These are phyloP conservation scores for Andricus quercusramuli DNA, from an alignment of 2,888 invertebrate species.

Conservation along the genomic window DNA sequence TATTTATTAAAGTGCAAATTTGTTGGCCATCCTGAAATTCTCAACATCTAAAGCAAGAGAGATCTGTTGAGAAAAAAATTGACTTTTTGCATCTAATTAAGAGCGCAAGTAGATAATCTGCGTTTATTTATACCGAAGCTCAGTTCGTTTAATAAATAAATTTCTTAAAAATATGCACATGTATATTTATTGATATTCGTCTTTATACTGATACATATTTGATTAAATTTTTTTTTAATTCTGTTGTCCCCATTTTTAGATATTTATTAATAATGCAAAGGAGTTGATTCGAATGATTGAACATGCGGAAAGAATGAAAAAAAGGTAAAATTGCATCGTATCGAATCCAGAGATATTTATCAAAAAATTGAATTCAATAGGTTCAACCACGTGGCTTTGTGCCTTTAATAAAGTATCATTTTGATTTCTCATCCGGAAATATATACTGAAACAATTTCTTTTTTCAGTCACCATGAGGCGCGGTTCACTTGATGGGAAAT, in stretches of 20 bases:
- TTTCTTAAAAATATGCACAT: neutral
- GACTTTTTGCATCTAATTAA: neutral
- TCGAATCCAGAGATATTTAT: neutral
- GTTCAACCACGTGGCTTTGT: neutral
- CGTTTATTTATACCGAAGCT: neutral
- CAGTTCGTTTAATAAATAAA: neutral
- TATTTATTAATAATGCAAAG: too few species aligned
- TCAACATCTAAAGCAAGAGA: neutral
- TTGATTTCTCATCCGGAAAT: neutral
- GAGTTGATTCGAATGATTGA: too few species aligned
- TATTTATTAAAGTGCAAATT: neutral
- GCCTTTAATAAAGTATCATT: neutral
- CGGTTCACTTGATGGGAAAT: neutral
- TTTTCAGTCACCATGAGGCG: conserved; percentile 9
- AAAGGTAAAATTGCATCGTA: neutral
- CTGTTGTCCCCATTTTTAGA: neutral
- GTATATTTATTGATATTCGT: neutral
- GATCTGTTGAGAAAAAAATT: neutral
- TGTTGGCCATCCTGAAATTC: neutral
- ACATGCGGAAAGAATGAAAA: too few species aligned
- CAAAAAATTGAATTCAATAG: neutral
- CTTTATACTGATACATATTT: neutral
- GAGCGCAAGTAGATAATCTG: neutral
- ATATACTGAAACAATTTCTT: neutral
- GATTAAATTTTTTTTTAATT: neutral